Evolutionary conservation across 2,113 vertebrate genomes (phyloP), one percentile per base, ranked within the genome.

Genomic region (Pseudorectes ferrugineus): DNA sequence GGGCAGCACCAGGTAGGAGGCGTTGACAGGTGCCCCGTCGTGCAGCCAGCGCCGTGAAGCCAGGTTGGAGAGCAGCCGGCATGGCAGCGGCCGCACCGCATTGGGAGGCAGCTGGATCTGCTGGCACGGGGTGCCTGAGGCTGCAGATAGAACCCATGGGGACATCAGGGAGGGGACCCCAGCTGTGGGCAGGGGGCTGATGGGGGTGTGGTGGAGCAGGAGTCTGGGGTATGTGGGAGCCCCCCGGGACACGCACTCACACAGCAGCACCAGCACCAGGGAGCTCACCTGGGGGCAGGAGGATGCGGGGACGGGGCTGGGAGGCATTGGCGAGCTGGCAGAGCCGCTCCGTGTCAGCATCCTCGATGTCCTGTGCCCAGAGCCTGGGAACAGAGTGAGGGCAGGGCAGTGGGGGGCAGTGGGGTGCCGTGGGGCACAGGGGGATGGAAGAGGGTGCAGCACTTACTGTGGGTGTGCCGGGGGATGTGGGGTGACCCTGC

Each of bases 21-120:
- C 18, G 2, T 98, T 98, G 92, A 98, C 94, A 0, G 97, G 96
- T 0, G 18, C 91, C 38, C 98, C 97, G 0, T 98, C 91, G 85
- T 98, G 98, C 88, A 98, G 84, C 99, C 99, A 99, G 80, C 13
- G 97, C 78, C 98, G 97, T 1, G 98, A 97, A 1, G 99, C 99
- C 95, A 99, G 96, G 97, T 99, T 99, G 75, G 99, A 99, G 68
- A 99, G 98, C 67, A 98, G 98, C 7, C 62, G 98, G 95, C 99
- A 99, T 0, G 98, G 98, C 92, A 99, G 95, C 0, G 98, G 98
- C 94, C 93, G 98, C 96, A 99, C 98, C 0, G 98, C 98, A 33
- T 99, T 99, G 84, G 98, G 97, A 1, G 95, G 98, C 61, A 99
- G 98, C 88, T 97, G 91, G 79, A 99, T 96, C 49, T 81, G 92